Evolutionary conservation across 2,113 vertebrate species (phyloP), one percentile per base, ranked within the genome.

Genomic region (Nesoenas mayeri): DNA sequence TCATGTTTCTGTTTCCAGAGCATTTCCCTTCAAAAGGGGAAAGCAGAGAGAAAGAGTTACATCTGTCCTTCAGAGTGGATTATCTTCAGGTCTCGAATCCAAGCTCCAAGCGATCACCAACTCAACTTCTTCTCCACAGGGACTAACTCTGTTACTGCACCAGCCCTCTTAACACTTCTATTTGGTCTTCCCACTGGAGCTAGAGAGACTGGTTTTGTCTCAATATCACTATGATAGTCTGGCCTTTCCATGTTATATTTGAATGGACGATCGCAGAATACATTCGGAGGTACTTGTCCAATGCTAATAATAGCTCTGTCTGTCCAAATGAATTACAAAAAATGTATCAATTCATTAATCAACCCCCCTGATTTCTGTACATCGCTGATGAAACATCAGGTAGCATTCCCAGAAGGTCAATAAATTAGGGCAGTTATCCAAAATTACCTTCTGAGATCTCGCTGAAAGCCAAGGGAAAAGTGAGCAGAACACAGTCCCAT

Each of bases 381-480:
- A 44, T 87, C 14, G 2, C 78, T n/a, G 62, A 85, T 94, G 66
- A 91, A 93, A 92, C 40, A 75, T 66, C 92, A 93, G 80, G 61
- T 80, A 94, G 66, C 70, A 50, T 94, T 94, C 88, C 93, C 92
- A 93, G 88, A 94, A 96, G 95, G 93, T 96, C 96, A 94, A 71
- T 91, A 96, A 96, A 96, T 93, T 84, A 85, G 95, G 92, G 93
- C 95, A 92, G 91, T 94, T 96, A 93, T 94, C 96, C 95, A 92
- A 93, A 97, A 97, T 84, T 93, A 79, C 92, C 83, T 96, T 95
- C 96, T 93, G 95, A 95, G 92, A 87, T 94, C 65, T 93, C 88
- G 96, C 92, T 96, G 95, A 96, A 95, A 96, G 86, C 86, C 77
- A 56, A 96, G 80, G 92, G 73, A 88, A 96, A 95, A 95, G 93